Base-by-base conservation (phyloP, 2,888 invertebrate genomes). In the Aplocera efformata region DNA sequence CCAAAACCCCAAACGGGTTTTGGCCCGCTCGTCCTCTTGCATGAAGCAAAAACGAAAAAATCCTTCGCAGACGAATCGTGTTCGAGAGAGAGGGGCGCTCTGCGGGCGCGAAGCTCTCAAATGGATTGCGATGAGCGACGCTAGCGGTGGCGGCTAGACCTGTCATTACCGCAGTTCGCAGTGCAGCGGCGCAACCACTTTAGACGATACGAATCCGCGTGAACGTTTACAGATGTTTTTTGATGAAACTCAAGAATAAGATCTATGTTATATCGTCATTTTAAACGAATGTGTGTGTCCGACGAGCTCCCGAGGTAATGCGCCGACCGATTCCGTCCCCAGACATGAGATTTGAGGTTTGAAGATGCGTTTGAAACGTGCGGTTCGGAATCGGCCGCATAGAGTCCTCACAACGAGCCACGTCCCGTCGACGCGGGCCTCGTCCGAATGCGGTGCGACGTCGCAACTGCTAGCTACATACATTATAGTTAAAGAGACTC, bases 401-500 rank as follows among this genome's bases (percentile, higher is more conserved):
- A 8, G 21, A 31, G 69, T 54, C 46, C 58, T 61, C 44, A 62
- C 61, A 64, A 67, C 69, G 76, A 78, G 78, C 73, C 78, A 72
- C 79, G 83, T 79, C 80, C 74, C 79, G 75, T 72, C 72, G 80
- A 80, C 83, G 81, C 79, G 68, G 71, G 76, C 74, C 82, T 70
- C 83, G 80, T 77, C 78, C 76, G 83, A 71, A 67, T 79, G 86
- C 85, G 83, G 83, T 83, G 86, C 80, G 81, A 78, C 76, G 69
- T 81, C 79, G 78, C 78, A 76, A 73, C 81, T 78, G 76, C 76
- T 75, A 71, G 77, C 68, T 76, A 80, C 73, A 75, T 75, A 79
- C 74, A 76, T 80, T 75, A 85, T 67, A 85, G 79, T 84, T 83
- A 85, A 81, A 84, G 85, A 88, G 86, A 86, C 86, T 88, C 86